Conservation (phyloP, 2,797 vertebrate genomes). For the Periparus ater region DNA sequence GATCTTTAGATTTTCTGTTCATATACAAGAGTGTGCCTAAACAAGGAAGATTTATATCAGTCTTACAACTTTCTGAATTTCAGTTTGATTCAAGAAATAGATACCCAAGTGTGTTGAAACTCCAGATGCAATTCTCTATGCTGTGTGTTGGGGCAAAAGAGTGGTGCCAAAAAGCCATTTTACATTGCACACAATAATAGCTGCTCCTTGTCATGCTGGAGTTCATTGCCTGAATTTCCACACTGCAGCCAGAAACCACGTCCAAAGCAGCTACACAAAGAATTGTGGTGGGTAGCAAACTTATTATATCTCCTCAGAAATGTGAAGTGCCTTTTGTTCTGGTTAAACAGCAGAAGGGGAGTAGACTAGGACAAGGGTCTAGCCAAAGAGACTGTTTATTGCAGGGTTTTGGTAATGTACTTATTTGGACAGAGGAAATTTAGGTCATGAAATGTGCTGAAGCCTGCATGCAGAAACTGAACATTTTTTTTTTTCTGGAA, state of each 20-base stretch:
- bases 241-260: neutral
- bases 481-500: neutral
- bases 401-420: neutral
- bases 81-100: neutral
- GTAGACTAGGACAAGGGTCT: neutral
- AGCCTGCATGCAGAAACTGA: neutral
- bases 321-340: neutral
- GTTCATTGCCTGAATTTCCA: neutral
- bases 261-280: neutral
- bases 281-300: neutral
- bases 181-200: neutral
- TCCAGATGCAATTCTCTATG: neutral
- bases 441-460: neutral
- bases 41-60: neutral
- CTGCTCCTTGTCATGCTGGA: neutral
- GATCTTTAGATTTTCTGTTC: neutral
- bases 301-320: neutral
- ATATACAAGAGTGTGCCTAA: neutral
- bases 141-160: neutral
- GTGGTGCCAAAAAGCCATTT: neutral
- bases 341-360: neutral
- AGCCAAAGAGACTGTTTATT: neutral
- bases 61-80: neutral
- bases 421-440: neutral
- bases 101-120: neutral